phyloP scores from a whole-genome alignment of 2,113 vertebrate genomes.

The Lota lota region DNA sequence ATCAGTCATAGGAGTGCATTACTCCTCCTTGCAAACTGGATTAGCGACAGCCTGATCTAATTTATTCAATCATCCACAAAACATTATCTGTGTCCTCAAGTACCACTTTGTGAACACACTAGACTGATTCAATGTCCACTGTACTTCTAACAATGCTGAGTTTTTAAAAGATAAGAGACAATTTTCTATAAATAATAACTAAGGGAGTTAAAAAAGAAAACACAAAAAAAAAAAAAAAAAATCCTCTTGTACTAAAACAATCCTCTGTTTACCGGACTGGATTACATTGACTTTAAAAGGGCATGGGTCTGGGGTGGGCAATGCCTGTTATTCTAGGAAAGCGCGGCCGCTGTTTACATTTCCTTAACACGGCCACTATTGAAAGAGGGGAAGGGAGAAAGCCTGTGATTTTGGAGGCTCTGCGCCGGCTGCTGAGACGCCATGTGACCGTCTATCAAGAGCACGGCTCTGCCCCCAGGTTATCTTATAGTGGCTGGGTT shows the following conservation, averaged over 20 bases:
- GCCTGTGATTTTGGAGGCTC: not conserved
- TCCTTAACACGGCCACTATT: conserved; percentile 54
- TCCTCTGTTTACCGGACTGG: not conserved
- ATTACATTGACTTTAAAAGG: conserved; percentile 48
- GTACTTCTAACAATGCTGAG: not conserved
- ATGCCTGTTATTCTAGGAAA: conserved; percentile 45
- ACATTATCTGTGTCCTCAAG: conserved; percentile 8
- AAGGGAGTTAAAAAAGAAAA: too few species aligned
- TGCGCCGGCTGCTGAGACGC: conserved; percentile 18
- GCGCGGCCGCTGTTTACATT: conserved; percentile 42
- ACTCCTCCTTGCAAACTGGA: conserved; percentile 31
- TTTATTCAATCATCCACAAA: conserved; percentile 20
- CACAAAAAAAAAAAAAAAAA: not conserved
- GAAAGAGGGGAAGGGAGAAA: conserved; percentile 48
- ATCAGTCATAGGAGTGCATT: not conserved
- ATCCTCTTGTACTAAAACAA: conserved; percentile 4
- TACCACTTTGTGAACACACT: conserved; percentile 19
- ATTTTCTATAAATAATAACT: too few species aligned
- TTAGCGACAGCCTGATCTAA: conserved; percentile 20
- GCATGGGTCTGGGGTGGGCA: conserved; percentile 29
- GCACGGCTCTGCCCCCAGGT: conserved; percentile 55
- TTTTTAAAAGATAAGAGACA: not conserved
- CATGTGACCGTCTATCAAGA: conserved; percentile 52
- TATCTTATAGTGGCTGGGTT: conserved; percentile 21
- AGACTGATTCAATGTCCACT: conserved; percentile 18